phyloP scores from a whole-genome alignment of 2,888 invertebrate genomes.

The Eurytoma adleriae region DNA sequence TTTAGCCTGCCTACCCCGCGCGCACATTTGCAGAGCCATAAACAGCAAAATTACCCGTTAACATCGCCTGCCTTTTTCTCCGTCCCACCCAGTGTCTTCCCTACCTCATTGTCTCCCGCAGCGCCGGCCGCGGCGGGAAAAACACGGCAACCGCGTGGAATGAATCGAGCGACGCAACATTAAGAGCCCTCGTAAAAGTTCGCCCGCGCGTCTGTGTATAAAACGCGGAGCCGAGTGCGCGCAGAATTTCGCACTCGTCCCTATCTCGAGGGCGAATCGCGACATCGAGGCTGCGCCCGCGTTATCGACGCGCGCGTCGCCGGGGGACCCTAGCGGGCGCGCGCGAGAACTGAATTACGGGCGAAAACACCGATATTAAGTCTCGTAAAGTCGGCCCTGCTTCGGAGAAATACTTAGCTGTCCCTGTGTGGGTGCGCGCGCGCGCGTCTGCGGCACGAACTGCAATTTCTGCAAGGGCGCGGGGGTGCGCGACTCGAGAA shows the following conservation, averaged over 20 bases:
- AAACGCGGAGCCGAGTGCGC: constrained; percentile 42
- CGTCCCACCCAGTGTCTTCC: too few species aligned
- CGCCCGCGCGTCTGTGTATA: background rate
- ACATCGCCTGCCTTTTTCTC: background rate
- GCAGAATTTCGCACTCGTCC: constrained; percentile 64
- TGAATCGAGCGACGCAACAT: background rate
- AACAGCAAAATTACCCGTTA: constrained; percentile 33
- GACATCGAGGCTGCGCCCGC: constrained; percentile 20
- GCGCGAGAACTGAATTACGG: constrained; percentile 63
- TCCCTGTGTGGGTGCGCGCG: constrained; percentile 23
- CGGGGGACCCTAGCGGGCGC: constrained; percentile 21
- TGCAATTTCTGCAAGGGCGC: constrained; percentile 61
- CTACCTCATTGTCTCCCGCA: background rate
- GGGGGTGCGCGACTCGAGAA: constrained; percentile 46
- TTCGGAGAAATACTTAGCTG: constrained; percentile 70
- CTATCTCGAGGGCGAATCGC: constrained; percentile 51
- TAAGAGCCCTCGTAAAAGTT: constrained; percentile 18
- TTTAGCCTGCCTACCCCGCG: constrained; percentile 5
- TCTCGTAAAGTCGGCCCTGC: constrained; percentile 67
- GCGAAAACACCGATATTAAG: constrained; percentile 71
- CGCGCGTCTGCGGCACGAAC: constrained; percentile 57
- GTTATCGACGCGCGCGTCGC: constrained; percentile 64
- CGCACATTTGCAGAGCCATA: constrained; percentile 15
- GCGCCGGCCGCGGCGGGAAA: background rate
- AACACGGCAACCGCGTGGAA: background rate